Evolutionary conservation across 2,797 vertebrate genomes (phyloP), one percentile per base, ranked within the genome.

Genomic region (Monodelphis domestica): DNA sequence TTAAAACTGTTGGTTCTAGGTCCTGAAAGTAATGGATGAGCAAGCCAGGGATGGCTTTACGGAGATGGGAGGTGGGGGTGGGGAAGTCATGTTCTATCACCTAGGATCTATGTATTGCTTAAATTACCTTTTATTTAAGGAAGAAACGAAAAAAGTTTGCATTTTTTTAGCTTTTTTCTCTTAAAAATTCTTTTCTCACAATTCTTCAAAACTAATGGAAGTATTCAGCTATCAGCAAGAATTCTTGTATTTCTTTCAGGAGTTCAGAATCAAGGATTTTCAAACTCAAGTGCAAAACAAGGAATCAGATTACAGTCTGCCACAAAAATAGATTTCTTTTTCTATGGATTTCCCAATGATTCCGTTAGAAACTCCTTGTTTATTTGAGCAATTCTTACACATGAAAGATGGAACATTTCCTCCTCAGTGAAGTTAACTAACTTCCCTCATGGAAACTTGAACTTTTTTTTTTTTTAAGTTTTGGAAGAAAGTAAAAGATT

Each of bases 371-470:
- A 95, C 26, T 92, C 54, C 93, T 93, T 95, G 84, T 94, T 97
- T 92, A 94, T 95, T 91, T 96, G 87, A 95, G 95, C 30, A 96
- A 55, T 70, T 38, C 94, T 90, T 91, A 94, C 57, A 93, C 95
- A 93, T 93, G 95, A 91, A 97, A 96, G 50, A 95, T 55, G 52
- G 52, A 93, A 53, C 96, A 91, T 4, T 95, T 97, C 93, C n/a
- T 33, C 9, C 29, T n/a, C 63, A 38, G 59, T 45, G 87, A 92
- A 88, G 5, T 95, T 96, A 90, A 90, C 84, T 96, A 88, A 90
- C 78, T 92, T 94, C n/a, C 89, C 30, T 70, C n/a, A 89, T 9
- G 12, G 29, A 94, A 95, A 88, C 50, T 90, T 45, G 70, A 84
- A 84, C 38, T n/a, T n/a, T n/a, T n/a, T n/a, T n/a, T 93, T 96